A percentile compares a stretch with the other conserved stretches of the same genome.
phyloP scores from a whole-genome alignment of 2,888 invertebrate species.

The Cephus sareptanus region DNA sequence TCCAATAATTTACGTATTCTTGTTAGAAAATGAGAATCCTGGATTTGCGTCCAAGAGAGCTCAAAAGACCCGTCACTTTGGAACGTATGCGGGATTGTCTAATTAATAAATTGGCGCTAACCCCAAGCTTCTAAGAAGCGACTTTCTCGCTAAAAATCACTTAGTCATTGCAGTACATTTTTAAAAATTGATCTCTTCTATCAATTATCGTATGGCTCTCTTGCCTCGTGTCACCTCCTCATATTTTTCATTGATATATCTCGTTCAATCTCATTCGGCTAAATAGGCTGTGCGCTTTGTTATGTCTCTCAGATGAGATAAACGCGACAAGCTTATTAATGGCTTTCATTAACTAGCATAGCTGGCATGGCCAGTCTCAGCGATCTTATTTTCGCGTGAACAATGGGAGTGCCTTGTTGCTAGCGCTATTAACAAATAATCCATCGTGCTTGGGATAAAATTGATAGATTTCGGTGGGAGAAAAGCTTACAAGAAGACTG shows the following conservation, averaged over 20 bases:
- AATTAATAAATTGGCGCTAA: background rate
- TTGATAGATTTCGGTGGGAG: background rate
- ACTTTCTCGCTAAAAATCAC: background rate
- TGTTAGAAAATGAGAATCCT: background rate
- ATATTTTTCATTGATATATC: background rate
- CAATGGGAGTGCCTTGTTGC: background rate
- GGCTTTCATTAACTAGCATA: background rate
- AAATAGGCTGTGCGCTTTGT: background rate
- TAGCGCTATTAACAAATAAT: background rate
- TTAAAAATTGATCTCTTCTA: background rate
- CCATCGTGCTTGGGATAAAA: background rate
- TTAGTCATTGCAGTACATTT: background rate
- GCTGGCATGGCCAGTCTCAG: background rate
- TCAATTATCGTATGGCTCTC: background rate
- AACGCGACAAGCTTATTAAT: background rate
- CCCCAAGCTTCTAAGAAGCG: background rate
- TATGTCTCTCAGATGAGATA: background rate
- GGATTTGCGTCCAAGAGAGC: background rate
- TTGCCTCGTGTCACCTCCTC: background rate
- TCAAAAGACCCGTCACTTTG: background rate
- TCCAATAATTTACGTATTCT: background rate
- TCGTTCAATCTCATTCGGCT: background rate
- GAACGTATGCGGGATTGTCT: background rate
- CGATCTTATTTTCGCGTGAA: background rate
- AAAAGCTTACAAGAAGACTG: constrained; percentile 61